Conservation (phyloP, 2,888 invertebrate species). For the Gasteruption jaculator region DNA sequence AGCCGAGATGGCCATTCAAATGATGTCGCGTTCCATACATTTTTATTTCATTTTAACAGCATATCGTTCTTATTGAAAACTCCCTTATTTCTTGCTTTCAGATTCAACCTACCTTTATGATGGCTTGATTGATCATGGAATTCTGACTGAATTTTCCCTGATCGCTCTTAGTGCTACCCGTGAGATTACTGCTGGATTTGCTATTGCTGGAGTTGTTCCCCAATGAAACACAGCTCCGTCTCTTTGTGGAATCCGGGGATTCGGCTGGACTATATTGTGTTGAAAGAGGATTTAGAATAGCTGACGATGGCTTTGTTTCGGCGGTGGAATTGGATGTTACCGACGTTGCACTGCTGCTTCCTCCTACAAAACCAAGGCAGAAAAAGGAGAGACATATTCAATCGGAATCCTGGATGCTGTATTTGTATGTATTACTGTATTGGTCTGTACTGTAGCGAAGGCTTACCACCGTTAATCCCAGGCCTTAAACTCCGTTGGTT, state of each 20-base stretch:
- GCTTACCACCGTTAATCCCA: constrained; percentile 44
- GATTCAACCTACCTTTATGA: constrained; percentile 33
- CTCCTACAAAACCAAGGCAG: constrained; percentile 33
- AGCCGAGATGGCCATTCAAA: constrained; percentile 2
- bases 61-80: neutral
- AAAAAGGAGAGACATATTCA: no score
- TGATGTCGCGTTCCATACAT: no score
- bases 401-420: no score
- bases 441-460: no score
- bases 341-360: constrained; percentile 51
- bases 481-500: constrained; percentile 46
- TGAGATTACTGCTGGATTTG: constrained; percentile 74
- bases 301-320: constrained; percentile 62
- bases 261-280: constrained; percentile 52
- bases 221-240: constrained; percentile 57
- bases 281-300: constrained; percentile 55
- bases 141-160: constrained; percentile 51
- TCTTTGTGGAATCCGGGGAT: constrained; percentile 52
- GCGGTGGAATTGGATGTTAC: constrained; percentile 57
- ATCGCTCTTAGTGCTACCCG: constrained; percentile 64
- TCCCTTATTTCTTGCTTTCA: no score
- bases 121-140: constrained; percentile 46
- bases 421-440: no score
- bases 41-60: neutral
- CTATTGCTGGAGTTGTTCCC: constrained; percentile 73